phyloP scores from a whole-genome alignment of 2,888 invertebrate genomes.

The Blastobasis adustella region DNA sequence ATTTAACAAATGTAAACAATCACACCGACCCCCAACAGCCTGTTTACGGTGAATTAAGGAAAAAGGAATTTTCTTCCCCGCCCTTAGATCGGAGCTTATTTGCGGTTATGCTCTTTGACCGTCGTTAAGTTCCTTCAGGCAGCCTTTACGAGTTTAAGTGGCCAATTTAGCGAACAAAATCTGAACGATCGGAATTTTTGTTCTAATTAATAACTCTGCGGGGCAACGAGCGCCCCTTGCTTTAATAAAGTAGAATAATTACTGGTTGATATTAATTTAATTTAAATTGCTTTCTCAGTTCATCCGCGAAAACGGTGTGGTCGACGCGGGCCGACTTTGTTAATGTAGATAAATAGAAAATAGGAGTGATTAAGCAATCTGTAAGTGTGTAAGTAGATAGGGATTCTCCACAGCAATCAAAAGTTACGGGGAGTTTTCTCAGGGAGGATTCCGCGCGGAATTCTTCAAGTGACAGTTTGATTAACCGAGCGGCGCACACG shows the following conservation, averaged over 20 bases:
- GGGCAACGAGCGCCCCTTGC: constrained; percentile 47
- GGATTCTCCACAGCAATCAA: constrained; percentile 65
- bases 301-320: not conserved
- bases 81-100: constrained; percentile 70
- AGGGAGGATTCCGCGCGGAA: constrained; percentile 67
- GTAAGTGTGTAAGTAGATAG: constrained; percentile 58
- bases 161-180: constrained; percentile 71
- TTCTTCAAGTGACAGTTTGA: constrained; percentile 75
- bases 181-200: constrained; percentile 71
- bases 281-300: constrained; percentile 28
- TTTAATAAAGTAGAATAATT: constrained; percentile 57
- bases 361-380: constrained; percentile 62
- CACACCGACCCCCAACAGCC: constrained; percentile 53
- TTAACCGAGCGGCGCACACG: constrained; percentile 71
- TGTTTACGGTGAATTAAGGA: constrained; percentile 69
- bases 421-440: constrained; percentile 69
- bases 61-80: constrained; percentile 65
- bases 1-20: constrained; percentile 61
- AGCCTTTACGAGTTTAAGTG: constrained; percentile 72
- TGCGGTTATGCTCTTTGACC: constrained; percentile 75
- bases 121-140: constrained; percentile 71
- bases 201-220: constrained; percentile 68
- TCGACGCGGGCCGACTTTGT: constrained; percentile 6
- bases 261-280: constrained; percentile 43
- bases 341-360: constrained; percentile 28